Evolutionary conservation across 2,113 vertebrate species (phyloP).

Genomic region (Neopipo cinnamomea): DNA sequence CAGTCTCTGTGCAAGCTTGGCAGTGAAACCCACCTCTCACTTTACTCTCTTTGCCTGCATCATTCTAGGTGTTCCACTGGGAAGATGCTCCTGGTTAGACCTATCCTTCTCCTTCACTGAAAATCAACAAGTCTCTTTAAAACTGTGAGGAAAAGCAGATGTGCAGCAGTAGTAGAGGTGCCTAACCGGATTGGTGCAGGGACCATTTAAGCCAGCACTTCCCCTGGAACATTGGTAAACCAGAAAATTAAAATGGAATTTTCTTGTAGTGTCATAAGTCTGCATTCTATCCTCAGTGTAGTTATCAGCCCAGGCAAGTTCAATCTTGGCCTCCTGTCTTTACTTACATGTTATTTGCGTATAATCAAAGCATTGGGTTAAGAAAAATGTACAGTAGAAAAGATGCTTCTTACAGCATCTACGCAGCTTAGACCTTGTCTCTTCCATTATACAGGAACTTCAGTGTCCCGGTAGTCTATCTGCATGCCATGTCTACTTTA

Average conservation of each 20-base stretch:
- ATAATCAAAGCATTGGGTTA: not conserved
- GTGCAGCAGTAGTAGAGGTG: not conserved
- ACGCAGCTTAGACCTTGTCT: not conserved
- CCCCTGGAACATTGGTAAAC: not conserved
- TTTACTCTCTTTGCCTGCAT: accelerated
- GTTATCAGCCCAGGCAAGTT: not conserved
- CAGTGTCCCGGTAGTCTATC: not conserved
- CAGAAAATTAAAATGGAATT: not conserved
- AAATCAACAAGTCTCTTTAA: accelerated
- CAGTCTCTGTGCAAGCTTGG: not conserved
- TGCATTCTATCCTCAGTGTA: accelerated
- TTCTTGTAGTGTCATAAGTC: not conserved
- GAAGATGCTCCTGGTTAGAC: not conserved
- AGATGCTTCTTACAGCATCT: not conserved
- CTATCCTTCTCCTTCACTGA: not conserved
- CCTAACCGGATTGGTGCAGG: accelerated
- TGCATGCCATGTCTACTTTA: not conserved
- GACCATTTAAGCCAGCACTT: not conserved
- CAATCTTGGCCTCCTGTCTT: not conserved
- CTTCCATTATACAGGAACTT: not conserved
- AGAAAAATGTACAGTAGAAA: not conserved
- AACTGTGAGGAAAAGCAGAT: not conserved
- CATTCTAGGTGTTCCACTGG: accelerated
- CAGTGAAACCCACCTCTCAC: not conserved
- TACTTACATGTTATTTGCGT: not conserved